These are phyloP conservation scores for Cherax quadricarinatus DNA, from an alignment of 1,140 invertebrate species.

Conservation along the genomic window DNA sequence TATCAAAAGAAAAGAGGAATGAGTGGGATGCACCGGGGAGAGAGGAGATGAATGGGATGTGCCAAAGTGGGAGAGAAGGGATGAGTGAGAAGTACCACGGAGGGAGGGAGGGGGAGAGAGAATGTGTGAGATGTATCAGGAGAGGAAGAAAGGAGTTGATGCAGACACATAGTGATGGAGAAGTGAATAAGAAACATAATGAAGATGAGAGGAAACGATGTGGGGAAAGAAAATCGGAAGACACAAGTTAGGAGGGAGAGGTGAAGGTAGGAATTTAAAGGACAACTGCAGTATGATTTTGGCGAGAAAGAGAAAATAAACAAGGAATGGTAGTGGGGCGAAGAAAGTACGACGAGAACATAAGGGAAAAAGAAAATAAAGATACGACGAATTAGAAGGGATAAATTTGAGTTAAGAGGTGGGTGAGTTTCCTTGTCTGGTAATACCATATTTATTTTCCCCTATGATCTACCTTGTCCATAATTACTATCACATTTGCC, in stretches of 20 bases:
- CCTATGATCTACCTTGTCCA: too few species aligned
- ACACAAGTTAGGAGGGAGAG: not conserved
- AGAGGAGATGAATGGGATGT: too few species aligned
- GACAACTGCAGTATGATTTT: not conserved
- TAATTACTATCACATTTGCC: too few species aligned
- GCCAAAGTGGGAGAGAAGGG: too few species aligned
- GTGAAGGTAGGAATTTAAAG: not conserved
- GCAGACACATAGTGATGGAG: too few species aligned
- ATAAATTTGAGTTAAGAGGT: not conserved
- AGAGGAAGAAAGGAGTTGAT: not conserved
- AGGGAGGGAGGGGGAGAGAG: slow-evolving; percentile 8
- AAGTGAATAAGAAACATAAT: too few species aligned
- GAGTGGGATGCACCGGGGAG: too few species aligned
- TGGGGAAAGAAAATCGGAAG: not conserved
- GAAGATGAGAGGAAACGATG: not conserved
- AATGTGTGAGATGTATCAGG: not conserved
- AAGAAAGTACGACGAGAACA: not conserved
- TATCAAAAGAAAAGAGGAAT: not conserved
- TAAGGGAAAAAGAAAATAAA: not conserved
- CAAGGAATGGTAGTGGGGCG: not conserved
- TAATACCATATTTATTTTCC: too few species aligned
- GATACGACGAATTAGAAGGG: not conserved
- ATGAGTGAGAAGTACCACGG: too few species aligned
- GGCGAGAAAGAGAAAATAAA: not conserved
- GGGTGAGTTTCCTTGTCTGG: too few species aligned